These are phyloP conservation scores for Drosophila pallidifrons DNA, from an alignment of 1,140 invertebrate species.

Conservation along the genomic window DNA sequence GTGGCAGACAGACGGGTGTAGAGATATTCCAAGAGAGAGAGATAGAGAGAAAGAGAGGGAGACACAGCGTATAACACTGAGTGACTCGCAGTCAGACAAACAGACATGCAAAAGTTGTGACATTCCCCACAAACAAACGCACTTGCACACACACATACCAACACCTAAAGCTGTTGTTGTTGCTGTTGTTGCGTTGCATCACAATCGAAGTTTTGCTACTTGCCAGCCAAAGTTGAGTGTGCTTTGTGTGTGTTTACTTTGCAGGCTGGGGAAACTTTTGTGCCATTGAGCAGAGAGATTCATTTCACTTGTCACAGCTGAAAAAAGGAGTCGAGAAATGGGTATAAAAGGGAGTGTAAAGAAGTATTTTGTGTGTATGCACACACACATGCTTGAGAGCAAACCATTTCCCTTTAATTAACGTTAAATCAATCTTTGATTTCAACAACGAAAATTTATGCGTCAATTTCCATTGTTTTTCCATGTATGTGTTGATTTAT, in stretches of 20 bases:
- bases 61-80: slow-evolving; percentile 11
- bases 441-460: slow-evolving; percentile 40
- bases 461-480: slow-evolving; percentile 35
- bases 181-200: slow-evolving; percentile 23
- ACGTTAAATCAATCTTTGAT: slow-evolving; percentile 60
- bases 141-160: slow-evolving; percentile 52
- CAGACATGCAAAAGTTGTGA: slow-evolving; percentile 76
- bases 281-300: slow-evolving; percentile 46
- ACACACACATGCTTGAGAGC: slow-evolving; percentile 39
- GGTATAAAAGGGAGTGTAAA: neutral
- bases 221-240: slow-evolving; percentile 41
- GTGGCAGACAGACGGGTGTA: neutral
- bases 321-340: slow-evolving; percentile 3
- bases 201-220: slow-evolving; percentile 44
- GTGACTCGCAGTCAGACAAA: slow-evolving; percentile 48
- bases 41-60: slow-evolving; percentile 6
- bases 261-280: slow-evolving; percentile 44
- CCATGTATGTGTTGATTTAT: slow-evolving; percentile 26
- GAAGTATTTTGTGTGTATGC: slow-evolving; percentile 45
- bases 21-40: neutral
- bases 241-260: slow-evolving; percentile 64
- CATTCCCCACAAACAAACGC: slow-evolving; percentile 56
- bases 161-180: slow-evolving; percentile 55
- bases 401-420: slow-evolving; percentile 72
- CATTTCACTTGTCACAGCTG: slow-evolving; percentile 65